Conservation (phyloP, 2,888 invertebrate species). For the Troides aeacus region DNA sequence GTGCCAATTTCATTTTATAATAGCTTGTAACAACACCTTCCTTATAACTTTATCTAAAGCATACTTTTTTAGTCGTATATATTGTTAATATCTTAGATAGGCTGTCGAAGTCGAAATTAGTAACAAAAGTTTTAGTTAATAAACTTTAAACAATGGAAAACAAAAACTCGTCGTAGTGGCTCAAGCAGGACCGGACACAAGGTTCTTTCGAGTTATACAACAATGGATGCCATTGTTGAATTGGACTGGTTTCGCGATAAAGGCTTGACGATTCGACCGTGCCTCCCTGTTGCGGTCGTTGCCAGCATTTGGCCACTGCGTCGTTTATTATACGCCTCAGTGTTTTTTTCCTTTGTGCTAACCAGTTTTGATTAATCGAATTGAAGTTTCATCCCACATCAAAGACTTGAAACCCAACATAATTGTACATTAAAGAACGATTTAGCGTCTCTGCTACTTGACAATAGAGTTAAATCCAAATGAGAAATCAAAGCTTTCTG, state of each 20-base stretch:
- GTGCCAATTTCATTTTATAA: not conserved
- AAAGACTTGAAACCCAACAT: conserved; percentile 11
- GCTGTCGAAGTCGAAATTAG: not conserved
- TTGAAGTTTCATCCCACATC: conserved; percentile 5
- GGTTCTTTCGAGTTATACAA: conserved; percentile 37
- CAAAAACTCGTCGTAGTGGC: conserved; percentile 16
- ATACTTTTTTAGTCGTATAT: not conserved
- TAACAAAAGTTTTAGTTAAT: not conserved
- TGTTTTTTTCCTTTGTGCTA: conserved; percentile 24
- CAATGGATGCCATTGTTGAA: conserved; percentile 60
- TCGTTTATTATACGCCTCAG: conserved; percentile 32
- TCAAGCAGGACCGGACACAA: conserved; percentile 31
- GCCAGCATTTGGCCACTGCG: conserved; percentile 48
- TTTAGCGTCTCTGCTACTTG: conserved; percentile 48
- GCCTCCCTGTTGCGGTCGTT: conserved; percentile 34
- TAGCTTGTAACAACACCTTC: not conserved
- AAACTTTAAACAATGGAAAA: conserved; percentile 21
- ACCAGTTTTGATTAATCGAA: conserved; percentile 23
- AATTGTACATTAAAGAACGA: conserved; percentile 37
- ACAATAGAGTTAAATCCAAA: conserved; percentile 51
- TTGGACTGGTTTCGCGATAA: conserved; percentile 57
- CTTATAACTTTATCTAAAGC: too few species aligned
- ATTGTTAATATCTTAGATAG: not conserved
- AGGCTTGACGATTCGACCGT: conserved; percentile 33
- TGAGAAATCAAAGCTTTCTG: conserved; percentile 59